phyloP scores from a whole-genome alignment of 2,113 vertebrate species.

The Naja naja region DNA sequence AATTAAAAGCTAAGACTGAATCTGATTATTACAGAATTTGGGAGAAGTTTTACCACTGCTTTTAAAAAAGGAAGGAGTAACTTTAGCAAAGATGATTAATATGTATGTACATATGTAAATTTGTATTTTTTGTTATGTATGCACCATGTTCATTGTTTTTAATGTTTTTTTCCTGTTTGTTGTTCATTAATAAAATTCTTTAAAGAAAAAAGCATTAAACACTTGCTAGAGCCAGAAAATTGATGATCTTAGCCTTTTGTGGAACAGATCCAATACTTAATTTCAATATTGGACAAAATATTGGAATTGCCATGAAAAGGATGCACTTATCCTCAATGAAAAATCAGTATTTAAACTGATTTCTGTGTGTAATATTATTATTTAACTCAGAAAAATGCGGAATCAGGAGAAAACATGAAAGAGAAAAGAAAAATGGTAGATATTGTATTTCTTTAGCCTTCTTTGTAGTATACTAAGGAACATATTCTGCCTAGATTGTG shows the following conservation, averaged over 20 bases:
- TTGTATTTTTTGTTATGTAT: too few species aligned
- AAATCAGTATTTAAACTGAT: background rate
- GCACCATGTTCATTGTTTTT: too few species aligned
- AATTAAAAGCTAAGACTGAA: too few species aligned
- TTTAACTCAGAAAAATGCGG: background rate
- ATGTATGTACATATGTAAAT: too few species aligned
- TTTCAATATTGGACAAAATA: background rate
- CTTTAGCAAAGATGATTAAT: too few species aligned
- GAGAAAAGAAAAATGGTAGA: background rate
- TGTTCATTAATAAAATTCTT: too few species aligned
- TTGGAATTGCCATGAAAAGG: background rate
- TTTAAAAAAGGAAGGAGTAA: too few species aligned
- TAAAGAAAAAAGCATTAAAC: background rate
- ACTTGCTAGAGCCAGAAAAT: background rate
- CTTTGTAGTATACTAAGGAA: background rate
- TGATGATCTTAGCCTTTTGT: background rate
- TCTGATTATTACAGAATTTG: too few species aligned
- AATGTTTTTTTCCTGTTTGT: too few species aligned
- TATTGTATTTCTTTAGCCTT: background rate
- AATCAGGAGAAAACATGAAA: background rate
- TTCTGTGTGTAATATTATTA: background rate
- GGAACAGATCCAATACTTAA: too few species aligned
- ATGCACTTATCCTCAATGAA: slow-evolving; percentile 1
- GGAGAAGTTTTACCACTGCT: too few species aligned
- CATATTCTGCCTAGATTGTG: background rate